phyloP scores from a whole-genome alignment of 2,113 vertebrate species.

The Propithecus coquereli region DNA sequence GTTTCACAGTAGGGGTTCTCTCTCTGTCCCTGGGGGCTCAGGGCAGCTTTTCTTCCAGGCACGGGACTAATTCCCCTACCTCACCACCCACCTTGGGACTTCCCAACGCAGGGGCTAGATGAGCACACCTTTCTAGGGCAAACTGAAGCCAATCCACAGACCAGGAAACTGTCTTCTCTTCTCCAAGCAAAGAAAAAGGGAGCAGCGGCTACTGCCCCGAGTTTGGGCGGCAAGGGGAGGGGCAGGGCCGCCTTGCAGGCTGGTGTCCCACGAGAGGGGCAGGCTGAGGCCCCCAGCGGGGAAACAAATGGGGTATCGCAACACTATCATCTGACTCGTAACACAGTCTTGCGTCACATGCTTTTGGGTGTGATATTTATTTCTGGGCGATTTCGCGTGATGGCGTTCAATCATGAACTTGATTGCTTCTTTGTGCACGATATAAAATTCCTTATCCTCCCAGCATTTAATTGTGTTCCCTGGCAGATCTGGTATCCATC shows the following conservation, averaged over 20 bases:
- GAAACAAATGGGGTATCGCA: neutral
- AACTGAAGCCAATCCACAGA: rapidly evolving
- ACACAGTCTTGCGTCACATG: neutral
- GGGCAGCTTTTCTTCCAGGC: rapidly evolving
- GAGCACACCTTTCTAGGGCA: rapidly evolving
- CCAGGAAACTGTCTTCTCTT: neutral
- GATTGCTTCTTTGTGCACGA: constrained; percentile 66
- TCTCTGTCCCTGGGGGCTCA: neutral
- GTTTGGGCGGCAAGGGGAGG: rapidly evolving
- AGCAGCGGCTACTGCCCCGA: rapidly evolving
- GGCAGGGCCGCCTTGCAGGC: neutral
- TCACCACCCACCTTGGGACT: rapidly evolving
- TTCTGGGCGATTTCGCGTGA: constrained; percentile 63
- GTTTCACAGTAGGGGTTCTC: neutral
- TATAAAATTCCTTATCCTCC: constrained; percentile 78
- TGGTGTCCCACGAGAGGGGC: neutral
- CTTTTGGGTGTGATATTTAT: constrained; percentile 66
- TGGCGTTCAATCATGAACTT: constrained; percentile 78
- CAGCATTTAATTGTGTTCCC: constrained; percentile 85
- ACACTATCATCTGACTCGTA: neutral
- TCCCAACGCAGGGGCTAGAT: neutral
- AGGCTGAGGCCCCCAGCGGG: neutral
- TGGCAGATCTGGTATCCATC: constrained; percentile 91
- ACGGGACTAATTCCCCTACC: rapidly evolving
- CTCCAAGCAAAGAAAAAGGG: neutral